These are phyloP conservation scores for Bradypodion ventrale DNA, from an alignment of 2,797 vertebrate genomes.

Conservation along the genomic window DNA sequence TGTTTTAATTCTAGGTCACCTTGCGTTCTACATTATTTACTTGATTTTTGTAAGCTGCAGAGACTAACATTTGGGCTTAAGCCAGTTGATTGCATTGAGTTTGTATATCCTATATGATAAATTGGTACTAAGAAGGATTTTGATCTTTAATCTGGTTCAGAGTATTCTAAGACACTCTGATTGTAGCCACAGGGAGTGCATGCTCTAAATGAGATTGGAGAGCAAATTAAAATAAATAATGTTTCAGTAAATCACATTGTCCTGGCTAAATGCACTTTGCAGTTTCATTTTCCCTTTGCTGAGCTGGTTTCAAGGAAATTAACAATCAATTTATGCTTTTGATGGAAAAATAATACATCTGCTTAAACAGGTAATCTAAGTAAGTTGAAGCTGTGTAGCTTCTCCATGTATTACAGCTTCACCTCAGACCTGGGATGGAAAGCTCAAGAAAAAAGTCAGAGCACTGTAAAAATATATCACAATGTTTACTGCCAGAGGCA, in stretches of 20 bases:
- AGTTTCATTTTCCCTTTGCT: conserved; percentile 60
- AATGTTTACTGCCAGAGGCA: conserved; percentile 46
- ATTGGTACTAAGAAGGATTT: conserved; percentile 75
- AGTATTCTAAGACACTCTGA: conserved; percentile 68
- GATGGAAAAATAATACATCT: conserved; percentile 44
- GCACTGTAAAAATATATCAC: conserved; percentile 34
- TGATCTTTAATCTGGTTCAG: conserved; percentile 75
- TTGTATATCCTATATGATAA: conserved; percentile 71
- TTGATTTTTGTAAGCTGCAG: conserved; percentile 68
- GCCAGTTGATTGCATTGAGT: conserved; percentile 68
- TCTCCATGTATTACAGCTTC: conserved; percentile 18
- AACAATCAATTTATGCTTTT: conserved; percentile 52
- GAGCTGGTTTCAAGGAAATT: conserved; percentile 65
- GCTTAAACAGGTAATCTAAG: conserved; percentile 34
- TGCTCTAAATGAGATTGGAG: conserved; percentile 72
- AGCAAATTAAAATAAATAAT: conserved; percentile 75
- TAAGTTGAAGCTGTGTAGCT: conserved; percentile 29
- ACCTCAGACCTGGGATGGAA: conserved; percentile 37
- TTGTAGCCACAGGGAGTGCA: conserved; percentile 69
- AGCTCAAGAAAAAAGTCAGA: conserved; percentile 20
- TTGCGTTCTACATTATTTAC: conserved; percentile 66
- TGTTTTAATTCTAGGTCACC: conserved; percentile 68
- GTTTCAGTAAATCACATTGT: conserved; percentile 68
- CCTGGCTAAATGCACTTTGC: conserved; percentile 62
- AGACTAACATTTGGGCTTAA: conserved; percentile 67